Evolutionary conservation across 2,113 vertebrate species (phyloP), one percentile per base, ranked within the genome.

Genomic region (Percina caprodes): DNA sequence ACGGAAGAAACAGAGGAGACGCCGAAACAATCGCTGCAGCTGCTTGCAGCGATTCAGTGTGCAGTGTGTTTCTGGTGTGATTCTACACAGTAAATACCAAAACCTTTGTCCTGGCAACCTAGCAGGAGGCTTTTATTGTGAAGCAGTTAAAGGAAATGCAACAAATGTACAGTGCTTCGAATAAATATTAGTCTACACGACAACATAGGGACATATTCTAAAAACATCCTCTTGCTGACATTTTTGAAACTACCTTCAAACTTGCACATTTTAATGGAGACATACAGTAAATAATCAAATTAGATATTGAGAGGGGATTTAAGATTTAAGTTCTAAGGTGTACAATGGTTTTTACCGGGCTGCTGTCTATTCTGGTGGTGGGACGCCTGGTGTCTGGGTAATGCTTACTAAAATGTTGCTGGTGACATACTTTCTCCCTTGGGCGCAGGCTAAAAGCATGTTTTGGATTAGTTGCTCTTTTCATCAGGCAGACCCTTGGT

Each of bases 401-500:
- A 10, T 8, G 6, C 51, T 9, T n/a, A 11, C 49, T 66, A 10
- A 21, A 45, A 12, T 48, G 49, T 5, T 46, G 23, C 33, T 21
- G 70, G 21, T 80, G 73, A 68, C 12, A 5, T 66, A 24, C 4
- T 51, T 55, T 71, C 19, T 60, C 10, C 49, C 59, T 12, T 24
- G 65, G 49, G 54, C 23, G 55, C 26, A 33, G 76, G 45, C 78
- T 85, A 69, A 85, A 80, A 73, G 79, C 78, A 59, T 69, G 30
- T 51, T 66, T 77, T 85, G 62, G 76, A 80, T 85, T 52, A 24
- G 15, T 48, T 69, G 23, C 23, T 73, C 69, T 75, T 71, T 69
- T 70, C 56, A n/a, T 46, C 19, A 19, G 21, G 2, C 69, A 67
- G 35, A 69, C n/a, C 46, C 60, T 55, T 2, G 12, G 6, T 21